Evolutionary conservation across 2,888 invertebrate genomes (phyloP).

Genomic region (Philopedon plagiatum): DNA sequence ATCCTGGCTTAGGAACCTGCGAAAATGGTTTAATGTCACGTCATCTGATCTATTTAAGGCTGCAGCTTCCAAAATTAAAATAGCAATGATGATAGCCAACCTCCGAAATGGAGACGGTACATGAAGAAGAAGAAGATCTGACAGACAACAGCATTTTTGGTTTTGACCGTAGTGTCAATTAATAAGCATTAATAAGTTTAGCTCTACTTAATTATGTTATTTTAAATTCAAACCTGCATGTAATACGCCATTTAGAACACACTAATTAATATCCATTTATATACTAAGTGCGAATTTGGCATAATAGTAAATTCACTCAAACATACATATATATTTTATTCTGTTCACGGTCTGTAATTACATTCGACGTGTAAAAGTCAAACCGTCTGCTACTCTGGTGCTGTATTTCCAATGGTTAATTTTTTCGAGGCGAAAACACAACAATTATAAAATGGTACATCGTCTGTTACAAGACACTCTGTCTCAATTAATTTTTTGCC

Average conservation of each 20-base stretch:
- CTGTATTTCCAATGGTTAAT: constrained; percentile 28
- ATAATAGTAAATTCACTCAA: background rate
- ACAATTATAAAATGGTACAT: constrained; percentile 39
- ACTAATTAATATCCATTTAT: constrained; percentile 2
- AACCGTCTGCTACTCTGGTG: constrained; percentile 19
- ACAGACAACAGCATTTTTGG: too few relatives aligned
- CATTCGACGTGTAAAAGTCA: constrained; percentile 28
- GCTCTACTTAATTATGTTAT: background rate
- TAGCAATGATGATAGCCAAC: too few relatives aligned
- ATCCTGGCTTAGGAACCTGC: too few relatives aligned
- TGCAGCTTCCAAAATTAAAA: too few relatives aligned
- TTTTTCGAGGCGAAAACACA: constrained; percentile 38
- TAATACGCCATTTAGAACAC: background rate
- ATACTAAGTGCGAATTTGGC: constrained; percentile 7
- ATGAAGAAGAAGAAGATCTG: too few relatives aligned
- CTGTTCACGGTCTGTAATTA: constrained; percentile 29
- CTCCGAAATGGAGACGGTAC: too few relatives aligned
- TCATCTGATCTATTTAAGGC: too few relatives aligned
- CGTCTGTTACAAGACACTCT: constrained; percentile 37
- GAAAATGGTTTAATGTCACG: too few relatives aligned
- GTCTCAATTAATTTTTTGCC: constrained; percentile 47
- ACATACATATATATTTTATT: constrained; percentile 21
- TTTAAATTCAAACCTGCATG: background rate
- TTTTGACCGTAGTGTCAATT: too few relatives aligned
- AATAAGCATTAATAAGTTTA: too few relatives aligned